Evolutionary conservation across 2,888 invertebrate genomes (phyloP).

Genomic region (Thera obeliscata): DNA sequence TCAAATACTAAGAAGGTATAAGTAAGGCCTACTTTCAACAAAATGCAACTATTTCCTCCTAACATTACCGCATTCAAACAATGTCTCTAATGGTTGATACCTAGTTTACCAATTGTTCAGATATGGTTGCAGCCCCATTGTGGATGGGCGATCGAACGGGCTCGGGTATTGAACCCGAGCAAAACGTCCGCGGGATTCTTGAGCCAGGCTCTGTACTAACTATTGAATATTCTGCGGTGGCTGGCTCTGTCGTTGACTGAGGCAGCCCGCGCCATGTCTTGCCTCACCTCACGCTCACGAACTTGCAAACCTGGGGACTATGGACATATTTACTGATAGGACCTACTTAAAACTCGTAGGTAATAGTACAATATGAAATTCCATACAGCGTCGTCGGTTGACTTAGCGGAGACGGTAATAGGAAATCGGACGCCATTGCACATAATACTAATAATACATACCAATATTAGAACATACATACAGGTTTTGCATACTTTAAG

Average conservation of each 20-base stretch:
- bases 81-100: constrained; percentile 2
- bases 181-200: constrained; percentile 60
- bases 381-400: too few species aligned
- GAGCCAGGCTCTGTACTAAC: constrained; percentile 32
- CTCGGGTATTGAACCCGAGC: constrained; percentile 78
- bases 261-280: constrained; percentile 29
- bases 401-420: too few species aligned
- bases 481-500: too few species aligned
- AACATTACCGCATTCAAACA: constrained; percentile 14
- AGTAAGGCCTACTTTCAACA: too few species aligned
- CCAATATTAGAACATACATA: too few species aligned
- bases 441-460: too few species aligned
- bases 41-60: not conserved
- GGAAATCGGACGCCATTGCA: too few species aligned
- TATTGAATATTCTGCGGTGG: not conserved
- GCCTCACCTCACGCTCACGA: constrained; percentile 59
- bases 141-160: constrained; percentile 64
- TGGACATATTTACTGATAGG: constrained; percentile 31
- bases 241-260: not conserved
- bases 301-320: constrained; percentile 47
- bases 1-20: too few species aligned
- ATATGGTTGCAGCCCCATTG: constrained; percentile 60
- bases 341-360: not conserved
- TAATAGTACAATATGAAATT: too few species aligned
- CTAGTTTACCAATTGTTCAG: constrained; percentile 55